These are phyloP conservation scores for Monoplex corrugatus DNA, from an alignment of 2,888 invertebrate species.

Conservation along the genomic window DNA sequence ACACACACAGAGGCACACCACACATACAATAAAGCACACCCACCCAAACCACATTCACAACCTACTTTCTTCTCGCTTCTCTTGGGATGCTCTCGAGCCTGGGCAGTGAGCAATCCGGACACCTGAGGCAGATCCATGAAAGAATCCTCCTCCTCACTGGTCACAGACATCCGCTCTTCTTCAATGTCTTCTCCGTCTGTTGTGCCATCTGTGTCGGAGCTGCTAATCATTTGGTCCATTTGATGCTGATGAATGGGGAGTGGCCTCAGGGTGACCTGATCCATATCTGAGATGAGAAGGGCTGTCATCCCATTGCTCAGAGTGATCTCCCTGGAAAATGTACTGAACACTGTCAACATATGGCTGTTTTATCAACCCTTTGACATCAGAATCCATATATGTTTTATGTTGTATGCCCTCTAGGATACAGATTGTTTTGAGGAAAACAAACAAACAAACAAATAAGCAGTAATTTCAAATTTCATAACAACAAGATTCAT, in stretches of 20 bases:
- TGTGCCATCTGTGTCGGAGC: not conserved
- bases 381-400: not conserved
- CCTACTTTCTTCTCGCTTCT: conserved; percentile 2
- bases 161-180: not conserved
- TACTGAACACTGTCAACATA: not conserved
- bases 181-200: not conserved
- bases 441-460: too few relatives aligned
- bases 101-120: not conserved
- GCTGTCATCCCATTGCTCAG: conserved; percentile 55
- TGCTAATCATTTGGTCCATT: not conserved
- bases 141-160: not conserved
- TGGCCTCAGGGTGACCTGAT: not conserved
- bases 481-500: too few relatives aligned
- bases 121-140: not conserved
- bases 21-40: not conserved
- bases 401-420: too few relatives aligned
- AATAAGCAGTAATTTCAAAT: too few relatives aligned
- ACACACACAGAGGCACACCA: conserved; percentile 18
- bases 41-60: not conserved
- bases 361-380: not conserved
- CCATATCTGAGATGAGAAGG: conserved; percentile 55
- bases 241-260: not conserved
- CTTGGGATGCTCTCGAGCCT: not conserved
- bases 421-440: too few relatives aligned
- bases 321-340: conserved; percentile 52